Evolutionary conservation across 2,113 vertebrate genomes (phyloP).

Genomic region (Mirounga angustirostris): DNA sequence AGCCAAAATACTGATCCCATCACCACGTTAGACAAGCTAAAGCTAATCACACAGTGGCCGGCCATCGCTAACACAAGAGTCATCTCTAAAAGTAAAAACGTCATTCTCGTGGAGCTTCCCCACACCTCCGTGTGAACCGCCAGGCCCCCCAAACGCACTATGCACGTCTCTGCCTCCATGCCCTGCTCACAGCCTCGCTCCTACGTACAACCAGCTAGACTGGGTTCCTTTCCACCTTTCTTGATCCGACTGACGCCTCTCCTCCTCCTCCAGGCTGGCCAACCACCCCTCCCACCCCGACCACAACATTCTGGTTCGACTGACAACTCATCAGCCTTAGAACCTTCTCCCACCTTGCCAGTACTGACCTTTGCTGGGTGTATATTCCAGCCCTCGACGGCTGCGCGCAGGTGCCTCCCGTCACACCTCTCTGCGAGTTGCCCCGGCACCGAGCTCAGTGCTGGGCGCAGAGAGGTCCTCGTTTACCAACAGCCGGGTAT

Average conservation of each 20-base stretch:
- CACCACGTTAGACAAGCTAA: fast-evolving
- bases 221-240: not conserved
- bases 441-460: not conserved
- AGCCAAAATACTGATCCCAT: not conserved
- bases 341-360: fast-evolving
- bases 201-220: not conserved
- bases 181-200: not conserved
- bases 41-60: not conserved
- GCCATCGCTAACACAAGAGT: not conserved
- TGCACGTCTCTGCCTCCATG: not conserved
- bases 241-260: not conserved
- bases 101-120: not conserved
- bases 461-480: not conserved
- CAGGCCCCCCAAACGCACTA: not conserved
- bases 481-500: not conserved
- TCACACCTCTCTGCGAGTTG: not conserved
- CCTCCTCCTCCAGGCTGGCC: not conserved
- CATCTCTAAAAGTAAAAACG: not conserved
- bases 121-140: not conserved
- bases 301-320: not conserved
- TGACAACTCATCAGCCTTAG: not conserved
- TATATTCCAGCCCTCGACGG: not conserved
- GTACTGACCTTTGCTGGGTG: not conserved
- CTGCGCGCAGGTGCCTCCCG: not conserved
- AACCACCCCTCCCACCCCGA: not conserved